These are phyloP conservation scores for Sarcophilus harrisii DNA, from an alignment of 2,797 vertebrate species.

Conservation along the genomic window DNA sequence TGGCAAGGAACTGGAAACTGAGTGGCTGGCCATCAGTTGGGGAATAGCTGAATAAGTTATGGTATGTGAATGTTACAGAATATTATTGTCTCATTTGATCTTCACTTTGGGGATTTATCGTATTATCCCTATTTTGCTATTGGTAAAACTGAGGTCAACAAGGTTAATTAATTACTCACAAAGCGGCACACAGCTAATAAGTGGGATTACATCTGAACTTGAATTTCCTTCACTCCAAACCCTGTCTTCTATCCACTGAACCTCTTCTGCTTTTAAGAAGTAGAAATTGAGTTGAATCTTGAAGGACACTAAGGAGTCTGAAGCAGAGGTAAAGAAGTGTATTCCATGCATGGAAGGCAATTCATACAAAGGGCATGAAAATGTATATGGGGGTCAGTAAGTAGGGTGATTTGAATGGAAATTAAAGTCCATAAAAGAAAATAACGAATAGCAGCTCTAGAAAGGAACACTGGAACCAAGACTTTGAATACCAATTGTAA, in stretches of 20 bases:
- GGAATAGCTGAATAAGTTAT: too few species aligned
- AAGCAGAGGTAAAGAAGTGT: not conserved
- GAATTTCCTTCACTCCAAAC: not conserved
- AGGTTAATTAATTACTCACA: not conserved
- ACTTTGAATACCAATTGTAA: not conserved
- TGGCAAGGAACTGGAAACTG: too few species aligned
- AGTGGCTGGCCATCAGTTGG: too few species aligned
- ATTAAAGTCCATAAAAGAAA: not conserved
- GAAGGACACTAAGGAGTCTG: not conserved
- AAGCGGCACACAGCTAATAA: not conserved
- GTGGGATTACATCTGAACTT: not conserved
- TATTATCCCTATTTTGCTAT: not conserved
- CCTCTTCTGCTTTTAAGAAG: not conserved
- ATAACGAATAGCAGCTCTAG: too few species aligned
- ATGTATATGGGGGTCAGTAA: not conserved
- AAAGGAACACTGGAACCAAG: not conserved
- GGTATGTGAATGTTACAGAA: too few species aligned
- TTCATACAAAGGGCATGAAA: not conserved
- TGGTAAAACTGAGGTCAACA: not conserved
- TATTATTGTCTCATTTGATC: not conserved
- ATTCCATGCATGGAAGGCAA: not conserved
- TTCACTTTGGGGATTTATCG: not conserved
- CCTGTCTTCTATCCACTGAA: not conserved
- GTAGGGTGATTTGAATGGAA: not conserved
- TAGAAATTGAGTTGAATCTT: not conserved